phyloP scores from a whole-genome alignment of 2,888 invertebrate genomes.

The Syrista parreyssii region DNA sequence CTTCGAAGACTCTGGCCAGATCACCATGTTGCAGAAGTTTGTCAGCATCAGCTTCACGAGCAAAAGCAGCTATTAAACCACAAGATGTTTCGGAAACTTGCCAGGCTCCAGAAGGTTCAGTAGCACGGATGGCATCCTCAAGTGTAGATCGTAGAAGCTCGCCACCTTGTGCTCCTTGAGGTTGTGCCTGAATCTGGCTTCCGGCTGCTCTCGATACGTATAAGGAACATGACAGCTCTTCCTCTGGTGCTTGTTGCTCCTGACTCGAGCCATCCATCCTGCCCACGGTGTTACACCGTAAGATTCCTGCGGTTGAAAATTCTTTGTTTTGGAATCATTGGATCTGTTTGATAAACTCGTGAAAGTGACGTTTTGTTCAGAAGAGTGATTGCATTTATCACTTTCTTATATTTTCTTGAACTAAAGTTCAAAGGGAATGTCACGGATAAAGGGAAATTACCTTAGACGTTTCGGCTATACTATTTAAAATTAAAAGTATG shows the following conservation, averaged over 20 bases:
- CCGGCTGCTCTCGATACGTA: conserved; percentile 53
- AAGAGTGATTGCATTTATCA: neutral
- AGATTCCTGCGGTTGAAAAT: neutral
- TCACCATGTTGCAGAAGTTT: conserved; percentile 62
- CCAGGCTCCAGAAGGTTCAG: conserved; percentile 51
- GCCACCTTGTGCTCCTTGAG: conserved; percentile 28
- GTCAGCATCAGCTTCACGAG: conserved; percentile 62
- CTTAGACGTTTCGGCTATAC: conserved; percentile 33
- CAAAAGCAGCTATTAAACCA: conserved; percentile 65
- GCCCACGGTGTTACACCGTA: conserved; percentile 16
- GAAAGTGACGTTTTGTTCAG: neutral
- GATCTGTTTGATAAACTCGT: neutral
- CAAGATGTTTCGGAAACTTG: conserved; percentile 60
- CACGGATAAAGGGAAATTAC: conserved; percentile 27
- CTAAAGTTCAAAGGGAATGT: neutral
- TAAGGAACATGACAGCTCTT: conserved; percentile 49
- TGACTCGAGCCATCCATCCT: conserved; percentile 41
- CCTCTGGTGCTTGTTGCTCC: conserved; percentile 18
- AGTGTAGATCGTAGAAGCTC: conserved; percentile 43
- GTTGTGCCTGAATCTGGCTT: conserved; percentile 37
- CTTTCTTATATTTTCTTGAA: no score
- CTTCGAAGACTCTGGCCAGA: conserved; percentile 62
- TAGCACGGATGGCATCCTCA: conserved; percentile 51
- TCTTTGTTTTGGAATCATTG: neutral
- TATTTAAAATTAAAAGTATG: conserved; percentile 38